Evolutionary conservation across 2,113 vertebrate genomes (phyloP).

Genomic region (Amphilophus citrinellus): DNA sequence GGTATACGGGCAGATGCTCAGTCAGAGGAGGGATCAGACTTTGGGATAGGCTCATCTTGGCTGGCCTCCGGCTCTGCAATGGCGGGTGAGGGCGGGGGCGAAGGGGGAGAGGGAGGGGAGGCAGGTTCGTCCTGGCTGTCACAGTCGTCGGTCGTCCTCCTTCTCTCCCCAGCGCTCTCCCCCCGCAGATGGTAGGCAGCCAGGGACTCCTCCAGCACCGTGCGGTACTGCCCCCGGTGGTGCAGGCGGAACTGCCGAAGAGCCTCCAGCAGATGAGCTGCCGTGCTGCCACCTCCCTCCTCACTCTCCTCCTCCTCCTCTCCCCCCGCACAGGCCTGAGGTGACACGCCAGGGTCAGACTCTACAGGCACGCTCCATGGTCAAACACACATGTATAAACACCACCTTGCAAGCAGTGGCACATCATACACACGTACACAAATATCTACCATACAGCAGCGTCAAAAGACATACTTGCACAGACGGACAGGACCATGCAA

Average conservation of each 20-base stretch:
- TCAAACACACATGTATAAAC: conserved; percentile 26
- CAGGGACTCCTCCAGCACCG: conserved; percentile 96
- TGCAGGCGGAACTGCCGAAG: conserved; percentile 97
- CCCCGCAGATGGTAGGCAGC: conserved; percentile 87
- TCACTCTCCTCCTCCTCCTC: conserved; percentile 87
- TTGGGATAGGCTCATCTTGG: conserved; percentile 52
- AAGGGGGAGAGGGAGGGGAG: conserved; percentile 74
- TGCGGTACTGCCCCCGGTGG: conserved; percentile 97
- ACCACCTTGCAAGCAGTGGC: conserved; percentile 38
- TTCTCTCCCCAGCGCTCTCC: conserved; percentile 48
- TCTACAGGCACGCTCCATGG: conserved; percentile 69
- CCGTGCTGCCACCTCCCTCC: conserved; percentile 84
- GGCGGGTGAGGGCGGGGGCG: conserved; percentile 73
- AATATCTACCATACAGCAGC: conserved; percentile 30
- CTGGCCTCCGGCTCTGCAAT: conserved; percentile 67
- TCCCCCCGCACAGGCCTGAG: conserved; percentile 80
- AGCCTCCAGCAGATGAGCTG: conserved; percentile 94
- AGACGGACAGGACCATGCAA: conserved; percentile 30
- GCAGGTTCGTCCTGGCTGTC: conserved; percentile 50
- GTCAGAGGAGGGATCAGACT: conserved; percentile 70
- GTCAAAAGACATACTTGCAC: conserved; percentile 48
- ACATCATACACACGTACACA: conserved; percentile 31
- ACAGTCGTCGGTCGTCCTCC: conserved; percentile 10
- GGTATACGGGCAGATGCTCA: conserved; percentile 53
- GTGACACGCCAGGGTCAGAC: conserved; percentile 80